phyloP scores from a whole-genome alignment of 2,113 vertebrate genomes.

The Percina caprodes region DNA sequence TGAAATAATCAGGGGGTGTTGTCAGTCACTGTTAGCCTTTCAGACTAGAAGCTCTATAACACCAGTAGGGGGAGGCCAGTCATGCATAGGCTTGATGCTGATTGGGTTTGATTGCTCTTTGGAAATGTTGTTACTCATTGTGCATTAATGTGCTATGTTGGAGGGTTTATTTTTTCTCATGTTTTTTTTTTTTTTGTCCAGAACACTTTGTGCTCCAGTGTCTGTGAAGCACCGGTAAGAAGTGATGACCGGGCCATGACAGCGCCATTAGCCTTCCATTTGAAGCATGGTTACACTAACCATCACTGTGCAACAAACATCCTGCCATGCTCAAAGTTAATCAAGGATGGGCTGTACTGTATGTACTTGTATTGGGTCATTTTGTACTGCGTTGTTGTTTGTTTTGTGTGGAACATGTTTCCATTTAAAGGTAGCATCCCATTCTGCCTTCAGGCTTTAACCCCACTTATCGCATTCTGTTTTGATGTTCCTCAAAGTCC shows the following conservation, averaged over 20 bases:
- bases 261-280: constrained; percentile 38
- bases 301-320: constrained; percentile 5
- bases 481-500: not conserved
- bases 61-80: constrained; percentile 53
- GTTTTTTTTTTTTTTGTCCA: constrained; percentile 59
- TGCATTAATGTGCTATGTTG: constrained; percentile 56
- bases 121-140: constrained; percentile 66
- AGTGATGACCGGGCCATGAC: constrained; percentile 44
- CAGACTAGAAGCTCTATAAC: constrained; percentile 26
- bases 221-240: constrained; percentile 4
- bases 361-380: not conserved
- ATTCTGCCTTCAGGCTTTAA: not conserved
- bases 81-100: constrained; percentile 39
- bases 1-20: constrained; percentile 58
- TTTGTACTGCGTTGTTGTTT: not conserved
- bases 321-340: constrained; percentile 15
- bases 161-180: constrained; percentile 44
- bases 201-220: constrained; percentile 51
- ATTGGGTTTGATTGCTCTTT: constrained; percentile 61
- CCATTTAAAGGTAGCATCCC: not conserved
- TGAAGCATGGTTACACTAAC: not conserved
- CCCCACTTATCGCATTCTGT: not conserved
- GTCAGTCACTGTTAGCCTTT: constrained; percentile 63
- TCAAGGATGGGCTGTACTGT: not conserved
- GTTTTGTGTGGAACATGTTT: not conserved